phyloP scores from a whole-genome alignment of 2,888 invertebrate genomes.

The Lasius platythorax region DNA sequence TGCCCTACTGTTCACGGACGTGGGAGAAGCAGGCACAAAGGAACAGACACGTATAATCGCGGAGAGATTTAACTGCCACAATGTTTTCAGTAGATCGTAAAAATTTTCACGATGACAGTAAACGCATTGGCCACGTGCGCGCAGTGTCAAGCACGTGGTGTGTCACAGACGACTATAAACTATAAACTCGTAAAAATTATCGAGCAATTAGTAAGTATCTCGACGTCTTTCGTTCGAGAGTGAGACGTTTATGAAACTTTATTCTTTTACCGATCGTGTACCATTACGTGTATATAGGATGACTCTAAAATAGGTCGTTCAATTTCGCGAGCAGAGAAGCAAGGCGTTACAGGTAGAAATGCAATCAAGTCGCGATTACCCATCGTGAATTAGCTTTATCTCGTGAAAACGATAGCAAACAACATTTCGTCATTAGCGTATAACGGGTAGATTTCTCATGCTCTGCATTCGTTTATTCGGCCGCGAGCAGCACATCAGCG shows the following conservation, averaged over 20 bases:
- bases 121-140: conserved; percentile 18
- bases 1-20: neutral
- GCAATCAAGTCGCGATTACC: conserved; percentile 41
- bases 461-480: conserved; percentile 11
- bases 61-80: neutral
- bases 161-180: neutral
- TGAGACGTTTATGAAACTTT: neutral
- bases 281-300: neutral
- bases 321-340: neutral
- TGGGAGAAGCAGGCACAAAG: conserved; percentile 16
- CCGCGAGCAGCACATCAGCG: conserved; percentile 40
- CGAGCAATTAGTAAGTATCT: neutral
- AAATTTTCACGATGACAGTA: conserved; percentile 44
- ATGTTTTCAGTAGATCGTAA: conserved; percentile 12
- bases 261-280: neutral
- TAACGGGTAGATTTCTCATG: conserved; percentile 51
- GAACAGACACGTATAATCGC: neutral
- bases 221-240: neutral
- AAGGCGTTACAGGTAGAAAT: neutral
- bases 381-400: conserved; percentile 14
- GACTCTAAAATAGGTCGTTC: conserved; percentile 4
- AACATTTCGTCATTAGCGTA: conserved; percentile 36
- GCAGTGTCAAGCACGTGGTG: neutral
- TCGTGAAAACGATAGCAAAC: conserved; percentile 34
- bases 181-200: neutral